These are phyloP conservation scores for Anguilla pacifica DNA, from an alignment of 2,797 vertebrate species.

Conservation along the genomic window DNA sequence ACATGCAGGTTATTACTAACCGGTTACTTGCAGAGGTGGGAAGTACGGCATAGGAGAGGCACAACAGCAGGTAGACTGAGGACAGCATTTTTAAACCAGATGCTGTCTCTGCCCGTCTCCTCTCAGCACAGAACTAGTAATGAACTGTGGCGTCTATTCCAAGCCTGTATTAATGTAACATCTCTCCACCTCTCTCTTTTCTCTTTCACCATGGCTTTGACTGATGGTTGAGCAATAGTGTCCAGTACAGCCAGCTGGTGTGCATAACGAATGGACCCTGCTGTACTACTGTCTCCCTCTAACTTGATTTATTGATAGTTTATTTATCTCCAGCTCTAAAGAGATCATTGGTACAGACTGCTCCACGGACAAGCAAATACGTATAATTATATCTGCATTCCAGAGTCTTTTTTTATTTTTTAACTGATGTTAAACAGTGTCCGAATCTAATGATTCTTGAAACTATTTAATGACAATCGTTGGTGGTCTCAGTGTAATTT, in stretches of 20 bases:
- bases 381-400: not conserved
- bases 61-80: conserved; percentile 40
- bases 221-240: not conserved
- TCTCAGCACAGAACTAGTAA: conserved; percentile 24
- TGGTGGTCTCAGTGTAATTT: not conserved
- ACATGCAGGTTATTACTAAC: conserved; percentile 31
- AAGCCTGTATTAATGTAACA: not conserved
- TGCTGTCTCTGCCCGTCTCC: not conserved
- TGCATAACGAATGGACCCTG: not conserved
- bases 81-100: conserved; percentile 27
- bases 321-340: conserved; percentile 7
- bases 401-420: not conserved
- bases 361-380: not conserved
- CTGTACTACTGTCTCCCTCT: not conserved
- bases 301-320: conserved; percentile 18
- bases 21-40: conserved; percentile 28
- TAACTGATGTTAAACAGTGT: no score
- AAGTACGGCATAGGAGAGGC: conserved; percentile 27
- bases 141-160: not conserved
- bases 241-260: not conserved
- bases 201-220: not conserved
- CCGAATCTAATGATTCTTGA: not conserved
- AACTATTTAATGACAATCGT: not conserved
- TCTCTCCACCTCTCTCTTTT: not conserved
- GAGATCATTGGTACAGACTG: conserved; percentile 1